Evolutionary conservation across 2,113 vertebrate species (phyloP), one percentile per base, ranked within the genome.

Genomic region (Argyrosomus japonicus): DNA sequence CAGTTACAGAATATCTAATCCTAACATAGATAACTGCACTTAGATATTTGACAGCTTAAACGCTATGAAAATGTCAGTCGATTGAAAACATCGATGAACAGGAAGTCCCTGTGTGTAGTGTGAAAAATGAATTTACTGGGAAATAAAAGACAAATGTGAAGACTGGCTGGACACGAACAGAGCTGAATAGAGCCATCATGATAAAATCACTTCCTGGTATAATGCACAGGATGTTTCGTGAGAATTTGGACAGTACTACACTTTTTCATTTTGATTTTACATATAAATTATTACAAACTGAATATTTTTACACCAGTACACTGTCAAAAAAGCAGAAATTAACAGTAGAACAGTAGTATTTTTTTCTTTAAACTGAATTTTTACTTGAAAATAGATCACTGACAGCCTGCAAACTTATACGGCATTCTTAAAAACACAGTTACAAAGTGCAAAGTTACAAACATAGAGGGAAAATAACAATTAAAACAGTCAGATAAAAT

Each of bases 1-100:
- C 47, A 62, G 25, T 73, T 61, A 70, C 63, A 77, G 77, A 87
- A 89, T 86, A 84, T 86, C 77, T 70, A 82, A 56, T 70, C 61
- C 57, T 53, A 54, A 72, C 36, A 40, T 40, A 47, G 51, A 75
- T 91, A 94, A 92, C 88, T 90, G 91, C 90, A 93, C 91, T 93
- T 92, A 86, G 71, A 91, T 86, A 88, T 83, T 89, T 69, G 79
- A 79, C 82, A 85, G 51, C 58, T 78, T 57, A 40, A 7, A 81
- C 3, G 6, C n/a, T 14, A 69, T 57, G 60, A 84, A 47, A 51
- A 45, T 25, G 60, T 56, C 5, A 61, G 76, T 70, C 3, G 3
- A 75, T 4, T 61, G 11, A 60, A 69, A 19, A 10, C 13, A 19
- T 32, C 14, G 58, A 71, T 17, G 3, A 50, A 53, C 32, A 7